Base-by-base conservation (phyloP, 2,888 invertebrate genomes). In the Hipparchia semele region DNA sequence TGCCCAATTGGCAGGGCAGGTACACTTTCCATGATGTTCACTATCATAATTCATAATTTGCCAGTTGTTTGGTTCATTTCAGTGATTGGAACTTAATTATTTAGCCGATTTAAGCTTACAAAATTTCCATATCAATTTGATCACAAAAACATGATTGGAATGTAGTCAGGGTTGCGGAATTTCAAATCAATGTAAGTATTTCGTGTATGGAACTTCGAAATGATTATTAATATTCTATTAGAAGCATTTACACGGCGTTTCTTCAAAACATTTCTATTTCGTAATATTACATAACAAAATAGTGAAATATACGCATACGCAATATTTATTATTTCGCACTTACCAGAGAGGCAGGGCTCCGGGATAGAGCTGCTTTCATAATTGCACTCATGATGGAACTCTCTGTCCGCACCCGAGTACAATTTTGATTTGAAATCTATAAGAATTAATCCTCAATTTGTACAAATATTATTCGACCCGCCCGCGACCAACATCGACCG, bases 351-450 rank as follows among this genome's bases (percentile, higher is more conserved):
- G 88, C 89, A 78, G 91, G 92, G 84, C 88, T 93, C 80, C 91
- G 90, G 70, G 89, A 87, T 76, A 90, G 79, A 66, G 91, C 85
- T 75, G 89, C 89, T 83, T 92, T 94, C 85, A 94, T 88, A 85
- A 94, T 80, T 88, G 90, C 90, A 90, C 94, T 94, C 94, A 94
- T 94, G 93, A 93, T 94, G 93, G 92, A 92, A 94, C 93, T 92
- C 92, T 88, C 91, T 93, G 85, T 91, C 89, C 93, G 93, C 94
- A 94, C 94, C 91, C 77, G 88, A 91, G 90, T 82, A 91, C 92
- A 89, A 60, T 60, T 82, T 82, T 59, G 12, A 1, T 67, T 67
- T 13, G 6, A 51, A 23, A 33, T n/a, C 33, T 12, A 23, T 23
- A 23, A 45, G 6, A 61, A 64, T 54, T 12, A 54, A 6, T 51